phyloP scores from a whole-genome alignment of 2,797 vertebrate genomes.

The Orestias chungarensis region DNA sequence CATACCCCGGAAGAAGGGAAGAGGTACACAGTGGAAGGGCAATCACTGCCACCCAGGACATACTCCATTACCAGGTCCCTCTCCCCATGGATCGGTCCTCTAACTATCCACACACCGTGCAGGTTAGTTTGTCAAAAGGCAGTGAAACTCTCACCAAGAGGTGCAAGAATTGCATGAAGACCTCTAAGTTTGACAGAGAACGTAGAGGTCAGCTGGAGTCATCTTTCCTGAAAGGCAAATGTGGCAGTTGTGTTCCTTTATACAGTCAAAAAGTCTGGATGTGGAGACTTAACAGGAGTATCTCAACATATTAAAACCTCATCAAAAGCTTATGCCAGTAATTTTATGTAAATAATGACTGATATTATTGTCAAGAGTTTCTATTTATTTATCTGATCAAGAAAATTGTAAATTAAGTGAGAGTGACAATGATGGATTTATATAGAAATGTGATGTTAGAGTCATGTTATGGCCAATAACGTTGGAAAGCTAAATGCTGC shows the following conservation, averaged over 20 bases:
- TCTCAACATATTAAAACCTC: neutral
- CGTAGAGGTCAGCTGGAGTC: slow-evolving; percentile 60
- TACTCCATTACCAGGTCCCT: slow-evolving; percentile 54
- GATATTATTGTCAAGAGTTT: neutral
- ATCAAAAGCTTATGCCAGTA: neutral
- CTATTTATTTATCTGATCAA: neutral
- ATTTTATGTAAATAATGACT: neutral
- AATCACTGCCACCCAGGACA: slow-evolving; percentile 60
- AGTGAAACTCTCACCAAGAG: slow-evolving; percentile 29
- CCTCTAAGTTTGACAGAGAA: slow-evolving; percentile 64
- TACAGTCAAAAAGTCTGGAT: slow-evolving; percentile 44
- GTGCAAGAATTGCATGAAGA: slow-evolving; percentile 51
- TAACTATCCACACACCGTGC: slow-evolving; percentile 56
- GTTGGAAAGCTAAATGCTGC: too few relatives aligned
- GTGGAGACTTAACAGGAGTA: slow-evolving; percentile 9
- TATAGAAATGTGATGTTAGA: neutral
- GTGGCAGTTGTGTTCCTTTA: slow-evolving; percentile 50
- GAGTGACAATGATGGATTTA: neutral
- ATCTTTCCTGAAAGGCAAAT: slow-evolving; percentile 50
- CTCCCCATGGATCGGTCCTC: slow-evolving; percentile 47
- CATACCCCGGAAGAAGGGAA: slow-evolving; percentile 74
- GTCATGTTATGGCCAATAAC: neutral
- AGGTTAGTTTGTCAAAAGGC: slow-evolving; percentile 64
- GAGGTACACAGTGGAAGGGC: slow-evolving; percentile 51
- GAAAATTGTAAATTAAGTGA: neutral